phyloP scores from a whole-genome alignment of 2,113 vertebrate genomes.

The Eurystomus gularis region DNA sequence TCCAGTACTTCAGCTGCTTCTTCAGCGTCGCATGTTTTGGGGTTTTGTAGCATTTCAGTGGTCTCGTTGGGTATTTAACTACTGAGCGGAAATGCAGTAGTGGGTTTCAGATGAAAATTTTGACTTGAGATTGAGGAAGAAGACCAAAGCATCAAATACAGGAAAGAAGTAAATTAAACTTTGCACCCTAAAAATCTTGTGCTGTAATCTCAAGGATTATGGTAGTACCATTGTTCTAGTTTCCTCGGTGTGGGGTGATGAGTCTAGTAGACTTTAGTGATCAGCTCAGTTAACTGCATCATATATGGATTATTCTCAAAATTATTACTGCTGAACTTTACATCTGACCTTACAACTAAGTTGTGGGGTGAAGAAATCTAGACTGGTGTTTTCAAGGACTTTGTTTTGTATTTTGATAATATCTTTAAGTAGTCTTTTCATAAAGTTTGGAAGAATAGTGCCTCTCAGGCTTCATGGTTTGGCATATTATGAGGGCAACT shows the following conservation, averaged over 20 bases:
- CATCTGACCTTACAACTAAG: neutral
- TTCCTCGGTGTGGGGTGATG: neutral
- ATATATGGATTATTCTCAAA: neutral
- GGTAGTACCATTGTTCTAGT: neutral
- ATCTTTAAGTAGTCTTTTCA: neutral
- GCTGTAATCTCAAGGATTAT: neutral
- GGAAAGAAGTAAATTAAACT: neutral
- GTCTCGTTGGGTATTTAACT: neutral
- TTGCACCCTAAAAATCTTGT: neutral
- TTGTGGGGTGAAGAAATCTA: neutral
- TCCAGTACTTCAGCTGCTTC: neutral
- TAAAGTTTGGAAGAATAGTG: neutral
- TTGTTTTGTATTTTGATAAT: neutral
- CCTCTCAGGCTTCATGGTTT: neutral
- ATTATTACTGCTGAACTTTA: neutral
- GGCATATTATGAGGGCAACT: neutral
- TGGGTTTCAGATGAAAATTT: neutral
- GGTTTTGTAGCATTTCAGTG: neutral
- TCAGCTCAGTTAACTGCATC: neutral
- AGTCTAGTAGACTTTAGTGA: neutral
- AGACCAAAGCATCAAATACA: neutral
- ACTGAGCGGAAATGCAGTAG: neutral
- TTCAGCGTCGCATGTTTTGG: rapidly evolving
- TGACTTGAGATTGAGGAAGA: neutral
- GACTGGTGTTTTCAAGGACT: neutral